A percentile compares a stretch with the other conserved stretches of the same genome.
These are phyloP conservation scores for Caenorhabditis sp. DNA, from an alignment of 2,888 invertebrate species.

Conservation along the genomic window DNA sequence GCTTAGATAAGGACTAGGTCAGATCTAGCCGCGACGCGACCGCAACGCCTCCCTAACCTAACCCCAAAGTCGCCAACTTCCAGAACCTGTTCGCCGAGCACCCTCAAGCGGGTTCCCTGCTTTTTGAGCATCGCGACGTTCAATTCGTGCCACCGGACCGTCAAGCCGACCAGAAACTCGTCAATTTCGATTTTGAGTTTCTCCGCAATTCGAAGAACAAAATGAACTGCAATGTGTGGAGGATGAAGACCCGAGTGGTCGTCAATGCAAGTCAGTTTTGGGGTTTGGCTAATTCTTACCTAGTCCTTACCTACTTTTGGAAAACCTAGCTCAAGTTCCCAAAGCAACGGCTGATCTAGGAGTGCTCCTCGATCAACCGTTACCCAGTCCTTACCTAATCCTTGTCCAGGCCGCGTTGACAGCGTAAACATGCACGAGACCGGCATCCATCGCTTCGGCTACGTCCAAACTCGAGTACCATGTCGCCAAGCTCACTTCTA, in stretches of 20 bases:
- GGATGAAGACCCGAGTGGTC: slow-evolving; percentile 82
- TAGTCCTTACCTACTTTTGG: too few relatives aligned
- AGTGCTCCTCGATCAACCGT: too few relatives aligned
- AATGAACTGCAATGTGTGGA: slow-evolving; percentile 80
- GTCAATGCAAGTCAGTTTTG: slow-evolving; percentile 80
- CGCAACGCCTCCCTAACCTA: too few relatives aligned
- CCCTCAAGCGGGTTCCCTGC: slow-evolving; percentile 81
- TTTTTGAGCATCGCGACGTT: slow-evolving; percentile 81
- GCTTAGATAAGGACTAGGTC: too few relatives aligned
- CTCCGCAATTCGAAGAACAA: slow-evolving; percentile 79
- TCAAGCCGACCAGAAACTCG: slow-evolving; percentile 66
- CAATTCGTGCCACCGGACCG: slow-evolving; percentile 69
- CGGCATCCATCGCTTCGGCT: slow-evolving; percentile 82
- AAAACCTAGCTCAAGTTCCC: neutral
- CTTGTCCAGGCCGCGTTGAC: slow-evolving; percentile 80
- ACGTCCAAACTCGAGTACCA: slow-evolving; percentile 76
- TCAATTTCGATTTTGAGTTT: slow-evolving; percentile 79
- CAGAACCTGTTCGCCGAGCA: slow-evolving; percentile 79
- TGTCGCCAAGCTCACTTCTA: slow-evolving; percentile 80
- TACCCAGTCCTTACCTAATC: too few relatives aligned
- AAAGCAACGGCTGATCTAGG: too few relatives aligned
- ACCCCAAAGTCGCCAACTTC: slow-evolving; percentile 12
- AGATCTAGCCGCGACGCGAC: too few relatives aligned
- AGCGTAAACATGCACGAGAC: slow-evolving; percentile 83
- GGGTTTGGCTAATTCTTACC: too few relatives aligned